Evolutionary conservation across 2,888 invertebrate genomes (phyloP).

Genomic region (Stenoptilia bipunctidactyla): DNA sequence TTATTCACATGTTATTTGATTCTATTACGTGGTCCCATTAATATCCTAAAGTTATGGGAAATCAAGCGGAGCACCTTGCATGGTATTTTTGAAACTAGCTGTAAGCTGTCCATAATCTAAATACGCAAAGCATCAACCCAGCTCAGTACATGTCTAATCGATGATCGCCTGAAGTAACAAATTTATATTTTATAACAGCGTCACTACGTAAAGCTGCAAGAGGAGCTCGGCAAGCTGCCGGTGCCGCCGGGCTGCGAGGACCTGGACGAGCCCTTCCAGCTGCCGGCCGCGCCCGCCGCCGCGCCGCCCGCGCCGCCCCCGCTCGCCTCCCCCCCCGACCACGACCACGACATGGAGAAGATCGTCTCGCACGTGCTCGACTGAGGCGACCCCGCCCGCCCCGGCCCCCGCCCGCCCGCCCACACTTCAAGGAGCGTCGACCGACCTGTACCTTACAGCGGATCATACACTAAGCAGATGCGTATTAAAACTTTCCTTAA

Average conservation of each 20-base stretch:
- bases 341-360: conserved; percentile 82
- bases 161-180: no score
- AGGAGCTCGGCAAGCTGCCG: conserved; percentile 86
- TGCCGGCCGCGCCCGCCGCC: conserved; percentile 38
- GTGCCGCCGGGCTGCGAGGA: conserved; percentile 83
- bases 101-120: no score
- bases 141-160: no score
- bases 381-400: conserved; percentile 20
- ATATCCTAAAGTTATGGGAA: no score
- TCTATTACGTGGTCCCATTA: no score
- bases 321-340: conserved; percentile 16
- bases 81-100: no score
- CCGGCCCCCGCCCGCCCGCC: not conserved
- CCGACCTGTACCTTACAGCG: conserved; percentile 9
- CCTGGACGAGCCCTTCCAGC: conserved; percentile 71
- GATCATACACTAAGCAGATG: no score
- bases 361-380: conserved; percentile 75
- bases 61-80: no score
- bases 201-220: conserved; percentile 86
- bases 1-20: no score
- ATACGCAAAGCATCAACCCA: no score
- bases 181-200: conserved; percentile 71
- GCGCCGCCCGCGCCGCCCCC: conserved; percentile 26
- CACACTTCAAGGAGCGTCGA: not conserved
- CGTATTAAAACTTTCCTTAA: no score